Evolutionary conservation across 2,888 invertebrate genomes (phyloP), one percentile per base, ranked within the genome.

Genomic region (Lissonota sp.): DNA sequence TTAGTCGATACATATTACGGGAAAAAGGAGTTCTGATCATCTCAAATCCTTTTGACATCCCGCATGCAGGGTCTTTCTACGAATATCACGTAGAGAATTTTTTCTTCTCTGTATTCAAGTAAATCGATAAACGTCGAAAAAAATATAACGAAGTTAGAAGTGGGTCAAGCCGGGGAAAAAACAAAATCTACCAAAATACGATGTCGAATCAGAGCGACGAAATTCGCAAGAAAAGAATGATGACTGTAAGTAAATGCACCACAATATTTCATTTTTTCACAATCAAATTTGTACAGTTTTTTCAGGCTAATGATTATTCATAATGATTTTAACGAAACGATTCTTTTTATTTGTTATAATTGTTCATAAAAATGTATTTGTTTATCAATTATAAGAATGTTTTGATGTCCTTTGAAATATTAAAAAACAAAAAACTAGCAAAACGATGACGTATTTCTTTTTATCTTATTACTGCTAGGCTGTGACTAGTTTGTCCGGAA

Each of bases 141-240:
- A 40, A 49, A 49, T 39, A 12, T 62, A 37, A 37, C 51, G n/a
- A 14, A 2, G 37, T 14, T n/a, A 40, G n/a, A 55, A 40, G 16
- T 14, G 14, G 14, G 14, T 7, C 12, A 7, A n/a, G 14, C 14
- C 53, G 5, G 6, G 14, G 16, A 40, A 39, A 58, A 53, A 14
- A 40, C 10, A 49, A 57, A 14, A 6, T 14, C 5, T 12, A 53
- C 64, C 16, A 62, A 46, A 63, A 26, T 26, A 63, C 58, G 57
- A 74, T 74, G 66, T 57, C 74, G 79, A 86, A 83, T 71, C 84
- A 87, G 67, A 76, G 60, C 70, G 40, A 73, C 63, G 85, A 87
- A 75, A 80, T 80, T 46, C 87, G 87, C 14, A 88, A 86, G 58
- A 90, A 90, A 83, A 86, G 85, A 72, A 84, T 87, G 69, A 89